Evolutionary conservation across 2,113 vertebrate species (phyloP), one percentile per base, ranked within the genome.

Genomic region (Scomber colias): DNA sequence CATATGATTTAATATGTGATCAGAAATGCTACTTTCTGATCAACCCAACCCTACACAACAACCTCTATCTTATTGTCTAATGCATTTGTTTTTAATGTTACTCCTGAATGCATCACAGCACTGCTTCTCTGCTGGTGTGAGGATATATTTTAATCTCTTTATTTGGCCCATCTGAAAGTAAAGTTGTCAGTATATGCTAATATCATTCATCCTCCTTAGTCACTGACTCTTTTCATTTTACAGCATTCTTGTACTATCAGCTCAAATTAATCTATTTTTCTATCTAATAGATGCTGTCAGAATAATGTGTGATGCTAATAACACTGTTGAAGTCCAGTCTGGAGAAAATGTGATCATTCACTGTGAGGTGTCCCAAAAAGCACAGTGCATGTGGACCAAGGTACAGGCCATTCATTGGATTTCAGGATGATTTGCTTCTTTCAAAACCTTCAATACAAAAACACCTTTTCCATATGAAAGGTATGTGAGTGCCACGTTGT

Each of bases 291-390:
- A 88, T 76, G 69, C 88, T 5, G 66, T 77, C 60, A 50, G 67
- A 19, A 61, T 93, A 67, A 51, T 0, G 2, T 94, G 94, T 46
- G 70, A 92, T 64, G 48, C 2, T 1, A 31, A 59, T 0, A 16
- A 19, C 17, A 31, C n/a, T 1, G 64, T 94, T 16, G 7, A 87
- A 35, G 69, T 89, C 62, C 56, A n/a, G 0, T 16, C 64, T 68
- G 92, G 87, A 77, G 82, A 74, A 60, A 89, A 94, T 63, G 81
- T 92, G 49, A 67, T 53, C n/a, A n/a, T n/a, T n/a, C n/a, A n/a
- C n/a, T n/a, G n/a, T n/a, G n/a, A n/a, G n/a, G n/a, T n/a, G n/a
- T n/a, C n/a, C n/a, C n/a, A n/a, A n/a, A n/a, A n/a, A n/a, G n/a
- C n/a, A n/a, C n/a, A n/a, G n/a, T n/a, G n/a, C n/a, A n/a, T n/a